These are phyloP conservation scores for Rhodophaea formosa DNA, from an alignment of 2,888 invertebrate genomes.

Conservation along the genomic window DNA sequence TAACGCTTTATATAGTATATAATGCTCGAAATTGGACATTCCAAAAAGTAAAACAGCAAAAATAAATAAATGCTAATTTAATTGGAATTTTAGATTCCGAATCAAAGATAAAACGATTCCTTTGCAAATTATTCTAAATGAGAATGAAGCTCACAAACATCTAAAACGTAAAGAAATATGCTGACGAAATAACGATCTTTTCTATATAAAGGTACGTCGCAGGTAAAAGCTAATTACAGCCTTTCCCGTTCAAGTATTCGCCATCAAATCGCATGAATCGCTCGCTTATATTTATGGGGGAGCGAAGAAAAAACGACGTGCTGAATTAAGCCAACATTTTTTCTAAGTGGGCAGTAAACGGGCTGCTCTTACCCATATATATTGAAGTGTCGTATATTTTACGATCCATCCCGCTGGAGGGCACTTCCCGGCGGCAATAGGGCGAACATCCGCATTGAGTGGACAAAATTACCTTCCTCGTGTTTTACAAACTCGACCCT, in stretches of 20 bases:
- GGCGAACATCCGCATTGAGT: constrained; percentile 64
- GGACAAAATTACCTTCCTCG: constrained; percentile 67
- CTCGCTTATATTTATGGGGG: constrained; percentile 63
- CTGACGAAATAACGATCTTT: constrained; percentile 35
- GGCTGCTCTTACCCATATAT: constrained; percentile 66
- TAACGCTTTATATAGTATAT: no score
- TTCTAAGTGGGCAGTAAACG: constrained; percentile 77
- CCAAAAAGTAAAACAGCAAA: no score
- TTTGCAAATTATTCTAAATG: constrained; percentile 51
- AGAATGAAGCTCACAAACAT: constrained; percentile 44
- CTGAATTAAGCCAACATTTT: constrained; percentile 78
- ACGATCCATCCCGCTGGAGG: constrained; percentile 70
- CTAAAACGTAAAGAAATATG: constrained; percentile 35
- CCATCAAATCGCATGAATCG: constrained; percentile 69
- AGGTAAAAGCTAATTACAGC: constrained; percentile 62
- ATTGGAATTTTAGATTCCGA: constrained; percentile 47
- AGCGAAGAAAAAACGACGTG: constrained; percentile 61
- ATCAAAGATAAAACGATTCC: constrained; percentile 49
- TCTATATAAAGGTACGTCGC: constrained; percentile 23
- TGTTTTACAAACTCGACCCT: constrained; percentile 56
- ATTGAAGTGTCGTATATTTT: constrained; percentile 77
- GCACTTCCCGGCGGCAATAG: constrained; percentile 53
- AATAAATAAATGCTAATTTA: no score
- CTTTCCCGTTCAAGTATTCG: constrained; percentile 53
- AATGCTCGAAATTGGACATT: no score